Conservation (phyloP, 2,113 vertebrate species). For the Sorex fumeus region DNA sequence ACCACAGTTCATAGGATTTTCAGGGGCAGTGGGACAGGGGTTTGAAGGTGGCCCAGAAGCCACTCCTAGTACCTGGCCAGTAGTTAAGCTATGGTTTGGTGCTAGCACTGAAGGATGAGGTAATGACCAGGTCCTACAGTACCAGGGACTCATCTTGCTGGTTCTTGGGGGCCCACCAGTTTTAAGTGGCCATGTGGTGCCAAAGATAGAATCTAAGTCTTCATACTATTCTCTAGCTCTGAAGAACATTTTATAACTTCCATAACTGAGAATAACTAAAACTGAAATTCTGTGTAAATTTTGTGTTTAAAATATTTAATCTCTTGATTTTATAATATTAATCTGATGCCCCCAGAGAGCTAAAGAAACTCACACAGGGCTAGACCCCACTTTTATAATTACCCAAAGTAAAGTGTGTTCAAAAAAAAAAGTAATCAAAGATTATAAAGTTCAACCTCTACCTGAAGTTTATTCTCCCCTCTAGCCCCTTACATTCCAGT, state of each 20-base stretch:
- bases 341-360: neutral
- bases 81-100: too few relatives aligned
- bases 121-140: too few relatives aligned
- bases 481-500: neutral
- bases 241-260: neutral
- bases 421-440: neutral
- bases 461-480: neutral
- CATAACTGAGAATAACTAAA: neutral
- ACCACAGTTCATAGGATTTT: too few relatives aligned
- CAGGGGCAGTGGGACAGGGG: too few relatives aligned
- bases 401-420: neutral
- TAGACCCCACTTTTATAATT: neutral
- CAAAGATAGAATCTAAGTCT: too few relatives aligned
- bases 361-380: neutral
- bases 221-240: too few relatives aligned
- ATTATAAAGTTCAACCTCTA: neutral
- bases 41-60: too few relatives aligned
- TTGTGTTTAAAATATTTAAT: conserved; percentile 36
- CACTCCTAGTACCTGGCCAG: too few relatives aligned
- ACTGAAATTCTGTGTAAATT: conserved; percentile 12
- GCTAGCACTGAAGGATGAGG: too few relatives aligned
- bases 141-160: too few relatives aligned
- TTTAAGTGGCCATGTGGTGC: neutral
- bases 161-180: neutral
- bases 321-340: neutral